Conservation (phyloP, 2,888 invertebrate genomes). For the Athalia cordata region DNA sequence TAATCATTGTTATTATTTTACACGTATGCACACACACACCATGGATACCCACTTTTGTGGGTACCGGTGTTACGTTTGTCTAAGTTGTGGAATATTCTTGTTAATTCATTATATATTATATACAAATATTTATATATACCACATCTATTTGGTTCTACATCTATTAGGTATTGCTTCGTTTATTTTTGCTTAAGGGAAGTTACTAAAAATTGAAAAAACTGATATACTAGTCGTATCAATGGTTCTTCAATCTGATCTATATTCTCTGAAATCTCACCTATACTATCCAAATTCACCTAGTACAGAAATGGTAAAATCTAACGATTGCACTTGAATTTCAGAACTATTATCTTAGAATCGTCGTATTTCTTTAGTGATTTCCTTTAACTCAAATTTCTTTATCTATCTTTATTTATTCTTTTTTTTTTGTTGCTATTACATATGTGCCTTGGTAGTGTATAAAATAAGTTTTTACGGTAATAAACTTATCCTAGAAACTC, state of each 20-base stretch:
- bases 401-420: constrained; percentile 2
- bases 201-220: no score
- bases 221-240: no score
- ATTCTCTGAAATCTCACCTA: no score
- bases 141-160: constrained; percentile 42
- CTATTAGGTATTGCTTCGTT: background rate
- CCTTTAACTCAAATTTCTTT: background rate
- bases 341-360: no score
- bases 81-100: constrained; percentile 47
- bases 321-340: no score
- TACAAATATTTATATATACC: constrained; percentile 42
- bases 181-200: background rate
- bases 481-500: constrained; percentile 46
- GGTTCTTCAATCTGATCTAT: no score
- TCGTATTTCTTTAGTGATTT: constrained; percentile 22
- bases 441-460: constrained; percentile 36
- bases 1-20: constrained; percentile 46
- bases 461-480: constrained; percentile 16
- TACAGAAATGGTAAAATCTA: no score
- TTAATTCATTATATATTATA: constrained; percentile 43
- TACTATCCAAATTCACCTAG: no score
- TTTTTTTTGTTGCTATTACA: constrained; percentile 1
- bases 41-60: constrained; percentile 38
- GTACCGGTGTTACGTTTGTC: constrained; percentile 47
- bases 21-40: constrained; percentile 1